Evolutionary conservation across 2,113 vertebrate species (phyloP).

Genomic region (Chaetodon auriga): DNA sequence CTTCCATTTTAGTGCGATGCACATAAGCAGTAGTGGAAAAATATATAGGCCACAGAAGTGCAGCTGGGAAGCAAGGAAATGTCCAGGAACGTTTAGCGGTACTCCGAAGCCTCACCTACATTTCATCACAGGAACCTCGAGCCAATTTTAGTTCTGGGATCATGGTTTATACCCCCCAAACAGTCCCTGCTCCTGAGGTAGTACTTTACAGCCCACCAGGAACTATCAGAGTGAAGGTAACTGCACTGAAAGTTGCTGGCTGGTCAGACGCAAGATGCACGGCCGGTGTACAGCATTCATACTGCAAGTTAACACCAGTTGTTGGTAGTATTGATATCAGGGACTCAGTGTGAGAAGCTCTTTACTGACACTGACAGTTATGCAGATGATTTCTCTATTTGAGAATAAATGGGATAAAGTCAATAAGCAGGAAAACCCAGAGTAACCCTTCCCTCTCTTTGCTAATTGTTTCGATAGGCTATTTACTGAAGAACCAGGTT

Average conservation of each 20-base stretch:
- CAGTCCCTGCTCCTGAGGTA: neutral
- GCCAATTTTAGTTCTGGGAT: neutral
- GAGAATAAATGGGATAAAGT: neutral
- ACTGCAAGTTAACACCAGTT: neutral
- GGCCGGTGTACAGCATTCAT: too few relatives aligned
- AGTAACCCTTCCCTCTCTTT: neutral
- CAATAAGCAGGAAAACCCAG: neutral
- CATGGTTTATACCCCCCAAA: neutral
- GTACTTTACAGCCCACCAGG: neutral
- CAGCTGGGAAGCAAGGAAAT: neutral
- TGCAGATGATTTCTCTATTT: too few relatives aligned
- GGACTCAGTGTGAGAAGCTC: neutral
- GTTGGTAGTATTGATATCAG: neutral
- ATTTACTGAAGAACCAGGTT: neutral
- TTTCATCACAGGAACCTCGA: neutral
- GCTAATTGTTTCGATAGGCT: neutral
- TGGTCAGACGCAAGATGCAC: neutral
- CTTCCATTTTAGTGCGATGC: neutral
- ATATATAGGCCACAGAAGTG: neutral
- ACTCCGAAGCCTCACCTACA: neutral
- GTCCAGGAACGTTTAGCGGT: neutral
- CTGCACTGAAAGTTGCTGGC: neutral
- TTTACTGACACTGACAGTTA: neutral
- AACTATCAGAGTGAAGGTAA: neutral
- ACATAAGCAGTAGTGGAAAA: neutral